phyloP scores from a whole-genome alignment of 2,797 vertebrate genomes.

The Platalea minor region DNA sequence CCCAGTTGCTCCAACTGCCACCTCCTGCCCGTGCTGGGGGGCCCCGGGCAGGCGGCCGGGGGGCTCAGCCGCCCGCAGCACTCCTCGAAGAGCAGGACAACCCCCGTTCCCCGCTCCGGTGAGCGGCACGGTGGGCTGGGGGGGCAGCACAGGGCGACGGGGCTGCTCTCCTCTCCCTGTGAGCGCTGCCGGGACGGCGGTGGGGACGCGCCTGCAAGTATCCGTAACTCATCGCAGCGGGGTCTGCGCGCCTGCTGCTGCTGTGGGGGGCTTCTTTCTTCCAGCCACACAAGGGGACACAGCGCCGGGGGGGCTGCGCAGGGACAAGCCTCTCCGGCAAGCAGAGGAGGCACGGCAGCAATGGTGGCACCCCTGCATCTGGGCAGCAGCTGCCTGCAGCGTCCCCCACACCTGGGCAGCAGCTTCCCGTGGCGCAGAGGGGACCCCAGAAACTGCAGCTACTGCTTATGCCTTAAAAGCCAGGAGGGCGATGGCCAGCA shows the following conservation, averaged over 20 bases:
- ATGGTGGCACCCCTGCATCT: neutral
- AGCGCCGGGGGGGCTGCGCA: rapidly evolving
- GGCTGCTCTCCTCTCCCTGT: neutral
- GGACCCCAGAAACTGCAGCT: neutral
- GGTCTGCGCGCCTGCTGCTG: neutral
- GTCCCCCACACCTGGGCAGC: neutral
- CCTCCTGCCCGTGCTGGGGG: rapidly evolving
- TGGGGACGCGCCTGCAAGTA: rapidly evolving
- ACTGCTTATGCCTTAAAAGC: neutral
- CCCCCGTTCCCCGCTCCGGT: rapidly evolving
- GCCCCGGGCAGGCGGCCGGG: rapidly evolving
- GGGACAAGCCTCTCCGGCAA: neutral
- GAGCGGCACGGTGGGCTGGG: neutral
- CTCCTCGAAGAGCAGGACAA: neutral
- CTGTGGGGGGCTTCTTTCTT: neutral
- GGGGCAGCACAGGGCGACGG: rapidly evolving
- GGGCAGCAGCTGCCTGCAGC: neutral
- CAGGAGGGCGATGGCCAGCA: neutral
- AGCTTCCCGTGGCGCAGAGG: neutral
- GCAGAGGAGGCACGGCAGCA: neutral
- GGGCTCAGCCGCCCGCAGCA: neutral
- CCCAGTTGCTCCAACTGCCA: neutral
- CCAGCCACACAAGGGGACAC: neutral
- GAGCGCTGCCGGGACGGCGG: rapidly evolving
- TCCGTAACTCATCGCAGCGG: neutral